phyloP scores from a whole-genome alignment of 1,140 invertebrate genomes.

The Nasonia longicornis region DNA sequence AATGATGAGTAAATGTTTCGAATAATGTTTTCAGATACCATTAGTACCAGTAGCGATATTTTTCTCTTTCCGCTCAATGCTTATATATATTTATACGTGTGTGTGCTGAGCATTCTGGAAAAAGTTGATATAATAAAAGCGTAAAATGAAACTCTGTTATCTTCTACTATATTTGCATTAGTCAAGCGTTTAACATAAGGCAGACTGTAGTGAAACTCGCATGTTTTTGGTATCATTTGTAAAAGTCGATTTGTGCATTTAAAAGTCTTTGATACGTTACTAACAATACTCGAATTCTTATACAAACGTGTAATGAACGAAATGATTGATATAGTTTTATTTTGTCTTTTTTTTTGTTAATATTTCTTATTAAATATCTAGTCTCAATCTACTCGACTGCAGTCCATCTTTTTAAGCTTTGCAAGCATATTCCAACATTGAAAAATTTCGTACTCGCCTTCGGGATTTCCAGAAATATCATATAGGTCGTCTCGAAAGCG shows the following conservation, averaged over 20 bases:
- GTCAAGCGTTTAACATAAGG: constrained; percentile 37
- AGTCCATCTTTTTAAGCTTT: constrained; percentile 42
- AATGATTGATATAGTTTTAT: constrained; percentile 28
- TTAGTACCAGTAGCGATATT: constrained; percentile 47
- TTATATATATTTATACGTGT: not conserved
- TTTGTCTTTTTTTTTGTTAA: not conserved
- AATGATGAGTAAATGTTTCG: constrained; percentile 39
- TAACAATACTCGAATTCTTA: constrained; percentile 41
- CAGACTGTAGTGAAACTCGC: constrained; percentile 33
- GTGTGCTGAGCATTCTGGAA: constrained; percentile 17
- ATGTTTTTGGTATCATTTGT: constrained; percentile 33
- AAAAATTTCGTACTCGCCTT: constrained; percentile 31
- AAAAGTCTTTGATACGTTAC: constrained; percentile 39
- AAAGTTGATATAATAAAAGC: constrained; percentile 26
- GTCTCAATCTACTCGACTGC: constrained; percentile 39
- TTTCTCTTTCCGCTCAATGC: constrained; percentile 27
- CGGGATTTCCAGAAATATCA: constrained; percentile 22
- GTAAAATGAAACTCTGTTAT: constrained; percentile 34
- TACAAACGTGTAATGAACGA: constrained; percentile 35
- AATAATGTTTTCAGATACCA: constrained; percentile 41
- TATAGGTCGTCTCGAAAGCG: constrained; percentile 28
- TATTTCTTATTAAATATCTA: constrained; percentile 38
- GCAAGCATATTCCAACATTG: constrained; percentile 46
- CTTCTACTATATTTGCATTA: constrained; percentile 17
- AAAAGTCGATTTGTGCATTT: constrained; percentile 46